Base-by-base conservation (phyloP, 2,797 vertebrate species). In the Propithecus deckenii region DNA sequence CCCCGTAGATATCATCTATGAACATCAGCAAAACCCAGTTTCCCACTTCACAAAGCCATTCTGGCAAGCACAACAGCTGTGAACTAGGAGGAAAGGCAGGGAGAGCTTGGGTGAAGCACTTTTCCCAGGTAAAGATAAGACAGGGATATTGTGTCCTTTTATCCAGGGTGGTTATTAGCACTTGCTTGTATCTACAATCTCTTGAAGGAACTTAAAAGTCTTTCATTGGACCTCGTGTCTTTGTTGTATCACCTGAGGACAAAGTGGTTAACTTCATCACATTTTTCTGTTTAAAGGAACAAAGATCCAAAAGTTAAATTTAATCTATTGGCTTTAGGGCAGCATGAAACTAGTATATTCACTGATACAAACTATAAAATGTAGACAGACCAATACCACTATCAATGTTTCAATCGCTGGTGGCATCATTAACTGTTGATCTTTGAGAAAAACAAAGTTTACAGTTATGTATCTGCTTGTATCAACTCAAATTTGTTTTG, bases 211-310 rank as follows among this genome's bases (percentile, higher is more conserved):
- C 25, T 38, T 50, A 12, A 79, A 92, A 87, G 78, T 41, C 25
- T 87, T 74, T 89, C 85, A 79, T 15, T 50, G 59, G 50, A 59
- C 43, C 30, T 88, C 76, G 76, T 74, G 69, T 81, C 55, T 76
- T 92, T 88, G 38, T 28, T 85, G 14, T 59, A 59, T 78, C 69
- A 11, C 32, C 61, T 76, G 75, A 83, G 46, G 52, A 32, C 30
- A 93, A 25, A 46, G 12, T 80, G 28, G 79, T 63, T 94, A 84
- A 65, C 25, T 71, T 52, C 59, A n/a, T 61, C 52, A 88, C 8
- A 69, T 81, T 81, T 95, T 94, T 92, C 50, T 91, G 20, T 91
- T 81, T 67, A 75, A 84, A 96, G 46, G n/a, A 85, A 75, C 23
- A n/a, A 85, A 48, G 17, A 59, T 89, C 59, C 41, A 89, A 95